These are phyloP conservation scores for Phytoseiulus persimilis DNA, from an alignment of 2,888 invertebrate species.

Conservation along the genomic window DNA sequence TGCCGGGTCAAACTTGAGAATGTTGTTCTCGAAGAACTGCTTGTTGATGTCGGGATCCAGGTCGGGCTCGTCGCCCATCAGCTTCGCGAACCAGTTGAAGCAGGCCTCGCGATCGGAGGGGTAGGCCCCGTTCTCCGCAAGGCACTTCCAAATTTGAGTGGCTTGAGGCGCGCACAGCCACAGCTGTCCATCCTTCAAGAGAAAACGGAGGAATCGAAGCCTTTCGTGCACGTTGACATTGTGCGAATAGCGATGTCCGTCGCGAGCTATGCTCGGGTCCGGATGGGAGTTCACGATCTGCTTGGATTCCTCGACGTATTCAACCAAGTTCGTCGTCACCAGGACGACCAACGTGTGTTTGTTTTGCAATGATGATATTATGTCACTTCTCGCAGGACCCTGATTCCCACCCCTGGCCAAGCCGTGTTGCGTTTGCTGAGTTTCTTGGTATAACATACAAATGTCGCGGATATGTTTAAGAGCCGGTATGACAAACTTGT, in stretches of 20 bases:
- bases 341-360: constrained; percentile 86
- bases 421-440: constrained; percentile 50
- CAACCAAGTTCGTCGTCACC: constrained; percentile 67
- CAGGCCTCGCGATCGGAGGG: constrained; percentile 87
- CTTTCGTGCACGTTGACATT: constrained; percentile 35
- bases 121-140: constrained; percentile 87
- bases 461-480: constrained; percentile 91
- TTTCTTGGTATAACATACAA: constrained; percentile 78
- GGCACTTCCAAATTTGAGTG: constrained; percentile 89
- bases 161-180: constrained; percentile 96
- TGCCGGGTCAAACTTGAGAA: constrained; percentile 80
- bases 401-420: constrained; percentile 21
- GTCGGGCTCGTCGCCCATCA: constrained; percentile 94
- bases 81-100: constrained; percentile 94
- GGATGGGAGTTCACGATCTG: constrained; percentile 17
- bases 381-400: constrained; percentile 37
- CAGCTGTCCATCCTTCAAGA: constrained; percentile 86
- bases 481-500: constrained; percentile 83
- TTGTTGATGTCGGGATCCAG: constrained; percentile 88
- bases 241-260: constrained; percentile 31
- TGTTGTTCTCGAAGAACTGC: constrained; percentile 90
- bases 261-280: constrained; percentile 34
- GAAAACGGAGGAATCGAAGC: constrained; percentile 56
- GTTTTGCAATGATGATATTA: constrained; percentile 57
- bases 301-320: constrained; percentile 37